A percentile compares a stretch with the other conserved stretches of the same genome.
Evolutionary conservation across 2,113 vertebrate species (phyloP).

Genomic region (Sciurus niger): DNA sequence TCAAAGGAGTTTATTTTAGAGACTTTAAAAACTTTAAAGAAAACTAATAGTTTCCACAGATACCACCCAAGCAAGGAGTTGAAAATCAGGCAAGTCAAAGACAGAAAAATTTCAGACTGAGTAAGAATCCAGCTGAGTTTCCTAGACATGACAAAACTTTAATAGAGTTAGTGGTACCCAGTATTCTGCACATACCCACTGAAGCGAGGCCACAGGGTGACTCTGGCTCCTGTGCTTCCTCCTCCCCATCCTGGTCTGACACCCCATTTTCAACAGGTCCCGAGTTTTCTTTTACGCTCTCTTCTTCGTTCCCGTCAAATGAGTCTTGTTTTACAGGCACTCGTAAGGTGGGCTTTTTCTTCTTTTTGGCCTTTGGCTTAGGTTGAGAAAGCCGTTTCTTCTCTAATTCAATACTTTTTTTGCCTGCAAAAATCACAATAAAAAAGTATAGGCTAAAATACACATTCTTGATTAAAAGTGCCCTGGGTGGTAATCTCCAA

Average conservation of each 20-base stretch:
- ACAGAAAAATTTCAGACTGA: background rate
- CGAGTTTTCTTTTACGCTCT: slow-evolving; percentile 68
- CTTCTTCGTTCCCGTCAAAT: slow-evolving; percentile 86
- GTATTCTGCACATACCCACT: slow-evolving; percentile 78
- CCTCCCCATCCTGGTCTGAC: slow-evolving; percentile 89
- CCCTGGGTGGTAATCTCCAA: background rate
- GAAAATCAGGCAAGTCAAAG: background rate
- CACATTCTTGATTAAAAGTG: background rate
- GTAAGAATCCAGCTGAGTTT: background rate
- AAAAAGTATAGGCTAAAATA: background rate
- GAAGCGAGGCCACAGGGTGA: slow-evolving; percentile 43
- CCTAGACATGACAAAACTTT: fast-evolving
- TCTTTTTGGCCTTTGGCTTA: slow-evolving; percentile 93
- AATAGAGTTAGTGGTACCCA: background rate
- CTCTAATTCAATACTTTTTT: slow-evolving; percentile 93
- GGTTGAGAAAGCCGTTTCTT: slow-evolving; percentile 90
- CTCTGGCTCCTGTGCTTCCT: slow-evolving; percentile 81
- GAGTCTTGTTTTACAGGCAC: slow-evolving; percentile 79
- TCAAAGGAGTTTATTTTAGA: background rate
- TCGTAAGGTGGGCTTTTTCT: slow-evolving; percentile 87
- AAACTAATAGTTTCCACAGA: background rate
- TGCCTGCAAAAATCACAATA: slow-evolving; percentile 89
- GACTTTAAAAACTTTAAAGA: background rate
- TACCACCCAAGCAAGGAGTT: background rate
- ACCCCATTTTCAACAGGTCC: slow-evolving; percentile 85